Base-by-base conservation (phyloP, 2,113 vertebrate genomes). In the Rhinopomastus cyanomelas region DNA sequence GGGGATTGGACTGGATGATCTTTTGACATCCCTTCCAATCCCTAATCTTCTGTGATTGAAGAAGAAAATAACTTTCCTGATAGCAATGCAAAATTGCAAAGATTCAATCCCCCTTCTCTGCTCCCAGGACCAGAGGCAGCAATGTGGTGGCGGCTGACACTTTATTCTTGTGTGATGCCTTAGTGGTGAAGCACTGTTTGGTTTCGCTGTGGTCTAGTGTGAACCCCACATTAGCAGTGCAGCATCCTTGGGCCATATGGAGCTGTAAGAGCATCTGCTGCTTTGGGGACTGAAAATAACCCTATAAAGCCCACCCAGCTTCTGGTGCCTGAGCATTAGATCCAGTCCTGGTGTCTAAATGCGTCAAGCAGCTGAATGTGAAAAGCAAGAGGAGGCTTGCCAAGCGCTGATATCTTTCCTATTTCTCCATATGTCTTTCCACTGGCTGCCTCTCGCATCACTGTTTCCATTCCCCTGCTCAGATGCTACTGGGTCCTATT, bases 381-480 rank as follows among this genome's bases (percentile, higher is more conserved):
- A 77, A 61, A 48, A 48, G 32, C 23, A 46, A 91, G 86, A 46
- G 30, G 16, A 76, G 69, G 39, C 52, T 89, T 94, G 84, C 93
- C 81, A 87, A 64, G 44, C 36, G 29, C 56, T 91, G 88, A 74
- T 92, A 67, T 39, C 72, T 71, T 37, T 88, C 86, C 90, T 90
- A 73, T 89, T 89, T 92, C 71, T 94, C 92, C 93, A 76, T 84
- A 60, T 89, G 80, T 87, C 62, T 93, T 94, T 91, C 62, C 67
- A 75, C 85, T 87, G 92, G 85, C 86, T 92, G 72, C 86, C 42
- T 90, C 72, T 66, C 86, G 61, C 59, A 46, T 88, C 57, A 91
- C 67, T 36, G 53, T 60, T 84, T 93, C 92, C 64, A 84, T 68
- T 78, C 87, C 69, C 85, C 73, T 83, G 87, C 61, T 94, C 92